Evolutionary conservation across 2,888 invertebrate genomes (phyloP), one percentile per base, ranked within the genome.

Genomic region (Tetramorium bicarinatum): DNA sequence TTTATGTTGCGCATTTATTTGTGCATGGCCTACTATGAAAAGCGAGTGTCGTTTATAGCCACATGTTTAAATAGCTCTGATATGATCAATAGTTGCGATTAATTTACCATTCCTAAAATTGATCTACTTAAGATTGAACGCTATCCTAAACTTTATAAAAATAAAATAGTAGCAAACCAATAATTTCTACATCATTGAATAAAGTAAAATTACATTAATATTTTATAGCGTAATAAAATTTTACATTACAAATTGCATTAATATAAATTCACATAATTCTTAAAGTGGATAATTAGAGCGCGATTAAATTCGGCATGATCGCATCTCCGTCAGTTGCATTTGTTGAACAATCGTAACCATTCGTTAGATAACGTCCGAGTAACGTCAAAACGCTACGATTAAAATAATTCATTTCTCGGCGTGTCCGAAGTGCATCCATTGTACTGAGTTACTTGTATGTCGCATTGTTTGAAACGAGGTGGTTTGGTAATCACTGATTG

Each of bases 361-460:
- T 21, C 11, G 13, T 76, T 77, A 41, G n/a, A 69, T 77, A 69
- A 54, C 38, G 18, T n/a, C 1, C 11, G 21, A 47, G 15, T 52
- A 44, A 74, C 15, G 21, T 18, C 13, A 4, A 25, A 59, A 74
- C 6, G 49, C n/a, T 44, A 4, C 1, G 1, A 25, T 18, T 6
- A 54, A 69, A 79, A 71, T 79, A 56, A 71, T 82, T 18, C 9
- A 38, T 84, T 62, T 52, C 25, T 38, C 47, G 9, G 0, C 0
- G 1, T 56, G 11, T 29, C 11, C 18, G 74, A 75, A 25, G 15
- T 25, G 15, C 29, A 13, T 76, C 18, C n/a, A 76, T 76, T 76
- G 66, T 75, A 7, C 0, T 52, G 18, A 2, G 25, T 0, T 76
- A 64, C 21, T 38, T 13, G 52, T 49, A 18, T 52, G n/a, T 81